Conservation (phyloP, 1,140 invertebrate species). For the Magallana gigas region DNA sequence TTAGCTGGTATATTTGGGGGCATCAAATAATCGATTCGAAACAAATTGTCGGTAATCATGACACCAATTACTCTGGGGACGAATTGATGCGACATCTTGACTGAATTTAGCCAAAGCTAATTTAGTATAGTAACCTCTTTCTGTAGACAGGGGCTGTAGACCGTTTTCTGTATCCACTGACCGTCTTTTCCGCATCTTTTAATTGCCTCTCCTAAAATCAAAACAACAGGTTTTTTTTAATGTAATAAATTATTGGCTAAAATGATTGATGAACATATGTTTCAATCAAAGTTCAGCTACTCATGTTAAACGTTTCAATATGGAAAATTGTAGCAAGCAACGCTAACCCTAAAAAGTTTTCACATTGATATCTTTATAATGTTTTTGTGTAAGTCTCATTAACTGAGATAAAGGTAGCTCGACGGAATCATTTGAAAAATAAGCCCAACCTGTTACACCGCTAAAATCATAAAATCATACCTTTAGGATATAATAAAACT, state of each 20-base stretch:
- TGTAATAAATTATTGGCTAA: background rate
- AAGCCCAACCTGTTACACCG: background rate
- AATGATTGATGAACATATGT: background rate
- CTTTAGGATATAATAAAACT: background rate
- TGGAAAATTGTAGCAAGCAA: background rate
- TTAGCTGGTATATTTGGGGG: no score
- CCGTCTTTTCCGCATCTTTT: background rate
- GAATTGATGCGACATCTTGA: no score
- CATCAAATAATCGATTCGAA: no score
- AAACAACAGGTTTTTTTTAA: background rate
- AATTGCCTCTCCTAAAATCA: background rate
- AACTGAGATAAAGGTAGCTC: background rate
- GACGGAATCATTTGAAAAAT: background rate
- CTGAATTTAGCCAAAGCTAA: no score
- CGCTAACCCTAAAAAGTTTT: background rate
- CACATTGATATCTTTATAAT: background rate
- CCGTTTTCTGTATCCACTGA: background rate
- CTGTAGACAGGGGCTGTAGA: background rate
- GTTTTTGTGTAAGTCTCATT: background rate
- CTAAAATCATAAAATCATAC: background rate
- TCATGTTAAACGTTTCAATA: background rate
- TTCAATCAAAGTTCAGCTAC: background rate
- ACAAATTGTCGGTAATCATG: no score
- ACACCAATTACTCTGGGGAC: no score
- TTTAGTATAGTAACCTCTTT: background rate